Evolutionary conservation across 1,140 invertebrate genomes (phyloP).

Genomic region (Bombus waltoni): DNA sequence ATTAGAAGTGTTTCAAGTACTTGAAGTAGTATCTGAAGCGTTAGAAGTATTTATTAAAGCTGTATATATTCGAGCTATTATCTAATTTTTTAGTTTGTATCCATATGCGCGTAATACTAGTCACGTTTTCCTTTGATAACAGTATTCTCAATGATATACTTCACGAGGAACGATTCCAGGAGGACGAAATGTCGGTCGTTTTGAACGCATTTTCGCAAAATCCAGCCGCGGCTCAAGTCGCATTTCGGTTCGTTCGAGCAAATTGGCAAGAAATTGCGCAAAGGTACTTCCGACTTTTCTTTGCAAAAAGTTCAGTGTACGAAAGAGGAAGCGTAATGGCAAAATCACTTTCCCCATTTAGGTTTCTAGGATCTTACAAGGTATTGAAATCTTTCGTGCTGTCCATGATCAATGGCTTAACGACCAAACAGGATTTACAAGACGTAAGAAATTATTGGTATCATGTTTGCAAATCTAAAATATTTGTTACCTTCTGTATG

Average conservation of each 20-base stretch:
- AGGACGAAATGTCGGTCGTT: conserved; percentile 69
- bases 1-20: no score
- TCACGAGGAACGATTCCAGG: conserved; percentile 61
- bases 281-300: conserved; percentile 57
- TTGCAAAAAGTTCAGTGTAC: neutral
- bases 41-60: no score
- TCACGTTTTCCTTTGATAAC: conserved; percentile 16
- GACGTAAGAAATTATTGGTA: conserved; percentile 67
- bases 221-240: conserved; percentile 70
- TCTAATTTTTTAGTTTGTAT: neutral
- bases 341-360: conserved; percentile 42
- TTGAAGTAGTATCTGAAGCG: no score
- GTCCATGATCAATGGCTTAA: conserved; percentile 70
- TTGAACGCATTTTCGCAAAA: conserved; percentile 70
- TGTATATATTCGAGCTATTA: no score
- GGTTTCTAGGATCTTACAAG: conserved; percentile 67
- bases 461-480: neutral
- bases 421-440: conserved; percentile 72
- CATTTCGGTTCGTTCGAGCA: conserved; percentile 70
- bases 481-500: no score
- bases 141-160: conserved; percentile 74
- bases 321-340: neutral
- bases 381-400: conserved; percentile 71
- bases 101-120: neutral
- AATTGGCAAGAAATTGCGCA: conserved; percentile 72